Evolutionary conservation across 2,888 invertebrate genomes (phyloP).

Genomic region (Artemia sp.): DNA sequence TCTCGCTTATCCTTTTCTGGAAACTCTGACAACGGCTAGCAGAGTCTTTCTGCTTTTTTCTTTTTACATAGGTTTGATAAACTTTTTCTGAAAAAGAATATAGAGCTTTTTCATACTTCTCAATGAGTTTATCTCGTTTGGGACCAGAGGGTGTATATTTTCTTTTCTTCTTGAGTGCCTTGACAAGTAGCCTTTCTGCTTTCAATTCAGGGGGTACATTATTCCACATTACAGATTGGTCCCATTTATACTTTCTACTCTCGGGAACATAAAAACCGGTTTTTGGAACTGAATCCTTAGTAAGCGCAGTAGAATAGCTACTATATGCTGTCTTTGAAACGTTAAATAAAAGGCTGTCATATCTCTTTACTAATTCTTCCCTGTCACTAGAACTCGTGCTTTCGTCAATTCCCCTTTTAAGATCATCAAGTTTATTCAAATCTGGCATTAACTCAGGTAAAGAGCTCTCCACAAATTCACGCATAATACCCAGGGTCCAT

Average conservation of each 20-base stretch:
- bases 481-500: too few relatives aligned
- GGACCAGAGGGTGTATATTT: slow-evolving; percentile 1
- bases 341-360: too few relatives aligned
- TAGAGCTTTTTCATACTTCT: not conserved
- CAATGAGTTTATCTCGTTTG: not conserved
- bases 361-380: too few relatives aligned
- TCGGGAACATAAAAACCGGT: too few relatives aligned
- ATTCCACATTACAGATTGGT: slow-evolving; percentile 5
- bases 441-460: too few relatives aligned
- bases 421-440: too few relatives aligned
- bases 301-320: too few relatives aligned
- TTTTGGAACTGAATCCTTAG: too few relatives aligned
- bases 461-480: too few relatives aligned
- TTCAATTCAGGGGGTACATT: not conserved
- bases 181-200: not conserved
- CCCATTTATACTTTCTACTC: not conserved
- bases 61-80: not conserved
- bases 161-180: not conserved
- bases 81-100: not conserved
- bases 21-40: not conserved
- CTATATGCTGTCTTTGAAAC: too few relatives aligned
- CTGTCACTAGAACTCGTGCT: too few relatives aligned
- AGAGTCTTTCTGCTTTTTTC: not conserved
- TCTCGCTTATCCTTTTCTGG: not conserved
- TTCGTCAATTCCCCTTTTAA: too few relatives aligned